Evolutionary conservation across 2,113 vertebrate genomes (phyloP), one percentile per base, ranked within the genome.

Genomic region (Gavia stellata): DNA sequence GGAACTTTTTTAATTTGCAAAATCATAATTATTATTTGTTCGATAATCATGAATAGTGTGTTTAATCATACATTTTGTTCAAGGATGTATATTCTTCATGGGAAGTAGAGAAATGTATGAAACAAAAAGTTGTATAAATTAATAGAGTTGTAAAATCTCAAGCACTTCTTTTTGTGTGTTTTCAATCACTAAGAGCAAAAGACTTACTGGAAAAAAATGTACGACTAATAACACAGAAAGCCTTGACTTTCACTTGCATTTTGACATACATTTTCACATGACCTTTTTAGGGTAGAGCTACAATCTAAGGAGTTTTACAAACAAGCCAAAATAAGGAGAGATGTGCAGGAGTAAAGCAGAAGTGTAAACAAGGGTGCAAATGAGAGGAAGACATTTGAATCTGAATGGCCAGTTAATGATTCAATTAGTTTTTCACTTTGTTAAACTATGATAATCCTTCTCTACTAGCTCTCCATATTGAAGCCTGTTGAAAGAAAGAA

Each of bases 351-450:
- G 77, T 61, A 97, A 96, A 98, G 97, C 85, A 97, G 97, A 96
- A 98, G 85, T 94, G 94, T 94, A 98, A 98, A 98, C 95, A 98
- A 21, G 26, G 89, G 94, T 96, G 90, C 72, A 79, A 93, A 84
- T 96, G 94, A 97, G 96, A 98, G 97, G 94, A 96, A 97, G 96
- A 96, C 95, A 98, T 98, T 98, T 98, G 97, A 98, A 98, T 99
- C 92, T 98, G 97, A 99, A 98, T 98, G 95, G 98, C 80, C 95
- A 97, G 97, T 98, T 98, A 99, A 99, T 98, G 96, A 98, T 98
- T 98, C 97, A 98, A 98, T 98, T 98, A 97, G 97, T 97, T 98
- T 98, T 97, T 97, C 98, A 98, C 95, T 98, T 97, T 92, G 97
- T 97, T 97, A 97, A 96, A 97, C 97, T 97, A 97, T 94, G 97